Evolutionary conservation across 2,113 vertebrate species (phyloP), one percentile per base, ranked within the genome.

Genomic region (Seriola dumerili): DNA sequence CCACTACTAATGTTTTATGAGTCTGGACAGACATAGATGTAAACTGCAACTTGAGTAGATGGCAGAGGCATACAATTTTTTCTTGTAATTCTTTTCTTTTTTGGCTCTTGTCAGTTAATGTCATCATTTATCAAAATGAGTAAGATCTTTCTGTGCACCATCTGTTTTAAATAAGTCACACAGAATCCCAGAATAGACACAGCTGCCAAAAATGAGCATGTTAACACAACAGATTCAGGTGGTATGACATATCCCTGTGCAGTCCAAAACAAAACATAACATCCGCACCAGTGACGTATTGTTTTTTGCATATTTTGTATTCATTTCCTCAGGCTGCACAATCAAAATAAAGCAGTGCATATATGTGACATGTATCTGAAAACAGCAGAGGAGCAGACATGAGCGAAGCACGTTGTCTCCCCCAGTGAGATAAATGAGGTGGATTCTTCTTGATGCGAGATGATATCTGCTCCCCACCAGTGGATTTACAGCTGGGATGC

Each of bases 401-500:
- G 63, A 85, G 82, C 59, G 63, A 88, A 80, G 70, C 68, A 57
- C 58, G 34, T 78, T 81, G 80, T 84, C 57, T 78, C 71, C 80
- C 79, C 79, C 12, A 36, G 61, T 12, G 81, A 92, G 80, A 92
- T 89, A 83, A 81, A 85, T 83, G 78, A 88, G 64, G 66, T 72
- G 74, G 58, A 79, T 90, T 93, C 74, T 86, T 88, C 81, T 76
- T 80, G 73, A 80, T 84, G 82, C 78, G 83, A 87, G 86, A 89
- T 77, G 70, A 48, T 84, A 89, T 92, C 90, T 84, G 76, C 70
- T 74, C 70, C 42, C 69, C 71, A 85, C 54, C 76, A 74, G 81
- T 83, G 65, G 88, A 89, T 91, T 88, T 86, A 70, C 83, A 81
- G 73, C 75, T 29, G 75, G 77, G 65, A 72, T 8, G 32, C 75